These are phyloP conservation scores for Dipodomys merriami DNA, from an alignment of 2,113 vertebrate genomes.

Conservation along the genomic window DNA sequence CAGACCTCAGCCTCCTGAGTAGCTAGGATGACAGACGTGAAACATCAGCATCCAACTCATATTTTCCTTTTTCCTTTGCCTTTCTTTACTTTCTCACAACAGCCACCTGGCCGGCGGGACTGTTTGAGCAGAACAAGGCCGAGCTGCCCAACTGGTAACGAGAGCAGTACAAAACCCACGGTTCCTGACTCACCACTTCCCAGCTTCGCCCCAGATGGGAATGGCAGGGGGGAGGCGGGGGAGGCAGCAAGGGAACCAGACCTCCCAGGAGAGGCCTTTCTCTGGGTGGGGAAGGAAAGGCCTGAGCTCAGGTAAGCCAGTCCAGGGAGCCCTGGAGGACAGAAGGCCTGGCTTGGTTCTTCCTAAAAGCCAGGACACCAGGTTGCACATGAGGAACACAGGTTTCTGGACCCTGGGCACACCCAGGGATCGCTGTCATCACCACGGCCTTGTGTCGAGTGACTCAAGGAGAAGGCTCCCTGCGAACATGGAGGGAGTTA, in stretches of 20 bases:
- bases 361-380: too few species aligned
- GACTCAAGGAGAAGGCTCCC: neutral
- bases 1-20: too few species aligned
- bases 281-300: neutral
- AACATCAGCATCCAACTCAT: too few species aligned
- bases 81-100: too few species aligned
- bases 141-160: neutral
- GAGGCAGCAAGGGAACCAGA: neutral
- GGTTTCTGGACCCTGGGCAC: neutral
- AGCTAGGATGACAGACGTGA: too few species aligned
- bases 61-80: too few species aligned
- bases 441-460: rapidly evolving
- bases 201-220: neutral
- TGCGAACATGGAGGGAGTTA: neutral
- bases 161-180: neutral
- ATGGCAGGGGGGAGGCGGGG: neutral
- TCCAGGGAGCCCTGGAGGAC: neutral
- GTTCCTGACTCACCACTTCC: neutral
- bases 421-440: neutral
- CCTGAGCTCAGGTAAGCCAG: neutral
- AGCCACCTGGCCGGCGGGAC: neutral
- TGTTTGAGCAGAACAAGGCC: too few species aligned
- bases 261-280: neutral
- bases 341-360: neutral
- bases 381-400: neutral